Evolutionary conservation across 2,113 vertebrate genomes (phyloP).

Genomic region (Nannospalax galili): DNA sequence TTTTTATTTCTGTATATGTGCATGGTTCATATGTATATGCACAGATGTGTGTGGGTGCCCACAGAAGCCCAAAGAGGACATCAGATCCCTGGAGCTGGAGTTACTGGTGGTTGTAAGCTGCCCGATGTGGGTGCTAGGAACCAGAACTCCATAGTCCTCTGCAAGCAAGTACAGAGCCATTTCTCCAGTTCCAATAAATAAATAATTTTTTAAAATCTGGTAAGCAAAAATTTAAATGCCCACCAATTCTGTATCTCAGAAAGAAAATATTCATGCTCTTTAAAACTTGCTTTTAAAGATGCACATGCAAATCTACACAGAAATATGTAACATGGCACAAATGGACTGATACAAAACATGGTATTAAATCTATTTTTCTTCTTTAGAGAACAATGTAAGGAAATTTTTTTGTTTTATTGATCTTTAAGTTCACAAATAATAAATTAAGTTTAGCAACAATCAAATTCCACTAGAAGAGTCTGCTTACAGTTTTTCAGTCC

Average conservation of each 20-base stretch:
- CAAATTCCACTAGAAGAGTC: slow-evolving; percentile 33
- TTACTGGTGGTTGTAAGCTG: background rate
- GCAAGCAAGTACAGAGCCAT: background rate
- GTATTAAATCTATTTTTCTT: background rate
- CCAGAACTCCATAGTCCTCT: too few species aligned
- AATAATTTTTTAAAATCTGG: background rate
- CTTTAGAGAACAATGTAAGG: background rate
- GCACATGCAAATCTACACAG: background rate
- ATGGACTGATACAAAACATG: slow-evolving; percentile 1
- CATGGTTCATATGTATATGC: background rate
- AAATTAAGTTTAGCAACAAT: slow-evolving; percentile 35
- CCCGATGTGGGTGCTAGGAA: too few species aligned
- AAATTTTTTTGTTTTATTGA: slow-evolving; percentile 39
- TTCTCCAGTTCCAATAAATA: background rate
- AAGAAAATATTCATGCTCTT: background rate
- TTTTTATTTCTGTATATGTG: background rate
- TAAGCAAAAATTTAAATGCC: slow-evolving; percentile 35
- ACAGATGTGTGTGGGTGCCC: too few species aligned
- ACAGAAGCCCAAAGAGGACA: background rate
- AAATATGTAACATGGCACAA: background rate
- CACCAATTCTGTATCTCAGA: background rate
- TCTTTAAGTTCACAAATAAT: slow-evolving; percentile 22
- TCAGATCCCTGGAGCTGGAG: background rate
- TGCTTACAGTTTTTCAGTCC: slow-evolving; percentile 18
- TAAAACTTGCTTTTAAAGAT: background rate